Evolutionary conservation across 2,797 vertebrate genomes (phyloP), one percentile per base, ranked within the genome.

Genomic region (Chromis chromis): DNA sequence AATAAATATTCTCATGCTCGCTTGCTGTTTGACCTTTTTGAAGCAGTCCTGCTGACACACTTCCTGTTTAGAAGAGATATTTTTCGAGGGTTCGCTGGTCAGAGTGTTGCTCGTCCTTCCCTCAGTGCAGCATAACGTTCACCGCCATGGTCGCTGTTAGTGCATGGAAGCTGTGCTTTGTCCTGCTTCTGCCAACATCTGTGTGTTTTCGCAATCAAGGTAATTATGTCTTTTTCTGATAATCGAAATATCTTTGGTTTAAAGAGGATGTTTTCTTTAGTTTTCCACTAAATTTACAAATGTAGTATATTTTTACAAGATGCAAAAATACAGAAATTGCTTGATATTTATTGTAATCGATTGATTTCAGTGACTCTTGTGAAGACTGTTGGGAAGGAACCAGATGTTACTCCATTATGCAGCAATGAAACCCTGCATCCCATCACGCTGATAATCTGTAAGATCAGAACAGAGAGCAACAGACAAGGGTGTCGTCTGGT

Each of bases 361-460:
- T 49, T 31, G 8, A 19, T 44, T 70, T 46, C 73, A 79, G 79
- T 6, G 62, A 24, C 1, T 22, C 5, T 39, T 62, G 0, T 61
- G 0, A 77, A 77, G 49, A 70, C 36, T 1, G 24, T 65, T 1
- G 17, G 0, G 2, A 62, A 13, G 17, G 33, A 60, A 39, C 33
- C 55, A 58, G 54, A 70, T 39, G 57, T 56, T 13, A 0, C 25
- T 13, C 60, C 19, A 16, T 0, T 71, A 14, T 54, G 69, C 14
- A 6, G 0, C 50, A 70, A 84, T 57, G 4, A 14, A 1, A 46
- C 72, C 13, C 0, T 1, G 0, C 3, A 0, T 0, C 1, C 6
- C 0, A 63, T 82, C 3, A 0, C 2, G 0, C 0, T 14, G 0
- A 0, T 78, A 0, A 0, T 7, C 0, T 85, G 84, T 61, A 48